These are phyloP conservation scores for Atherix ibis DNA, from an alignment of 2,888 invertebrate genomes.

Conservation along the genomic window DNA sequence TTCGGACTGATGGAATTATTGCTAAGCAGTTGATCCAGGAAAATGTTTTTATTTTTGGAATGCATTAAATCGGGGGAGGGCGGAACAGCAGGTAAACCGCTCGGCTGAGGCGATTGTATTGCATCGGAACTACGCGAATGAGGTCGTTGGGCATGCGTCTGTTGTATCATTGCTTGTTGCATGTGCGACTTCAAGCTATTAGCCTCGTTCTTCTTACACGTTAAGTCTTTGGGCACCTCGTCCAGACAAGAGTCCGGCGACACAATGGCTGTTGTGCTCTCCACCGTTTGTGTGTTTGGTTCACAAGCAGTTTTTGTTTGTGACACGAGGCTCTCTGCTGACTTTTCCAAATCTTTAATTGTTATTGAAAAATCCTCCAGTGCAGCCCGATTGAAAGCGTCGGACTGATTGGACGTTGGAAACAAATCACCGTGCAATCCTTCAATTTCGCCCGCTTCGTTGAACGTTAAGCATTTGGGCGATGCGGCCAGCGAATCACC, in stretches of 20 bases:
- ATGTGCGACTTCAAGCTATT: conserved; percentile 2
- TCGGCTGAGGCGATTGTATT: conserved; percentile 56
- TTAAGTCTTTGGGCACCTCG: conserved; percentile 44
- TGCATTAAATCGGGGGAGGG: conserved; percentile 51
- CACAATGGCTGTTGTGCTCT: conserved; percentile 14
- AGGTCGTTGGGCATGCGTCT: conserved; percentile 34
- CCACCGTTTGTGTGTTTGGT: conserved; percentile 16
- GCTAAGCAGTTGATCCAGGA: conserved; percentile 15
- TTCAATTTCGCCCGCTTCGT: conserved; percentile 31
- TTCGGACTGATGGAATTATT: conserved; percentile 16
- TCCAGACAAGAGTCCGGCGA: conserved; percentile 27
- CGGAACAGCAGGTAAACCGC: conserved; percentile 52
- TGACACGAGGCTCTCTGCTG: conserved; percentile 15
- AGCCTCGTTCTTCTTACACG: conserved; percentile 36
- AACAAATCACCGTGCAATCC: conserved; percentile 27
- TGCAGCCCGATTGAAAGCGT: conserved; percentile 16
- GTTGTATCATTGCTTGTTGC: conserved; percentile 1
- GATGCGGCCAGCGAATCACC: conserved; percentile 40
- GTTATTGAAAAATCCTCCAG: conserved; percentile 38
- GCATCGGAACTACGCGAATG: conserved; percentile 54
- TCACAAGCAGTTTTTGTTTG: conserved; percentile 10
- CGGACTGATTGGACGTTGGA: conserved; percentile 15
- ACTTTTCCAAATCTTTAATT: conserved; percentile 37
- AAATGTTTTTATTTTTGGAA: conserved; percentile 25
- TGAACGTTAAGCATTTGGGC: conserved; percentile 29